Evolutionary conservation across 2,113 vertebrate species (phyloP).

Genomic region (Bujurquina vittata): DNA sequence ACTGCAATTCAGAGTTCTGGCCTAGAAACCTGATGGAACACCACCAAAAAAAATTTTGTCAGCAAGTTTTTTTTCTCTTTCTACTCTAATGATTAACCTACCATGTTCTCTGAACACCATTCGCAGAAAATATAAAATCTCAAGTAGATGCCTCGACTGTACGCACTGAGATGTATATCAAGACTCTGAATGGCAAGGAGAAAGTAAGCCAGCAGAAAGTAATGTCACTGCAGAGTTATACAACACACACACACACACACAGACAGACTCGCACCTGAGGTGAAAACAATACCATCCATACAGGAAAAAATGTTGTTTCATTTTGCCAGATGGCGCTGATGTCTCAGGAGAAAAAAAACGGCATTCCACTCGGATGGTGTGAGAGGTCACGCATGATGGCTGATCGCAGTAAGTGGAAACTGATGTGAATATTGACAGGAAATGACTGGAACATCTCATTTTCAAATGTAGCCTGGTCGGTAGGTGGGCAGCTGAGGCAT

Average conservation of each 20-base stretch:
- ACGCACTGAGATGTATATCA: not conserved
- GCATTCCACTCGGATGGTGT: conserved; percentile 44
- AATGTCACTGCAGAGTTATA: not conserved
- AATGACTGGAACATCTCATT: conserved; percentile 50
- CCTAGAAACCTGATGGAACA: not conserved
- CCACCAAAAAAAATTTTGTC: not conserved
- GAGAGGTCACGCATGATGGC: conserved; percentile 41
- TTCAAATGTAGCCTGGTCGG: conserved; percentile 25
- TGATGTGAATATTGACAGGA: conserved; percentile 59
- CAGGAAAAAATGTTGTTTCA: not conserved
- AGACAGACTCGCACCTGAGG: not conserved
- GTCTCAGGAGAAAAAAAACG: conserved; percentile 17
- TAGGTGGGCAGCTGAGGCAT: conserved; percentile 6
- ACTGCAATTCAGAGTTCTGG: not conserved
- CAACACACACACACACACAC: not conserved
- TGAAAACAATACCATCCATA: not conserved
- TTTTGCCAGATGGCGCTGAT: conserved; percentile 17
- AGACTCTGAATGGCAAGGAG: not conserved
- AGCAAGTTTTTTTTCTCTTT: not conserved
- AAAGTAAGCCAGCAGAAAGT: not conserved
- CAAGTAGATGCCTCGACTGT: not conserved
- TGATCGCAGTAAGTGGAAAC: conserved; percentile 36
- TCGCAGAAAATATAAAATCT: not conserved
- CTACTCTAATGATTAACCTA: not conserved
- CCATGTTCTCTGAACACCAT: not conserved